A percentile compares a stretch with the other conserved stretches of the same genome.
These are phyloP conservation scores for Rhipidura dahli DNA, from an alignment of 2,113 vertebrate genomes.

Conservation along the genomic window DNA sequence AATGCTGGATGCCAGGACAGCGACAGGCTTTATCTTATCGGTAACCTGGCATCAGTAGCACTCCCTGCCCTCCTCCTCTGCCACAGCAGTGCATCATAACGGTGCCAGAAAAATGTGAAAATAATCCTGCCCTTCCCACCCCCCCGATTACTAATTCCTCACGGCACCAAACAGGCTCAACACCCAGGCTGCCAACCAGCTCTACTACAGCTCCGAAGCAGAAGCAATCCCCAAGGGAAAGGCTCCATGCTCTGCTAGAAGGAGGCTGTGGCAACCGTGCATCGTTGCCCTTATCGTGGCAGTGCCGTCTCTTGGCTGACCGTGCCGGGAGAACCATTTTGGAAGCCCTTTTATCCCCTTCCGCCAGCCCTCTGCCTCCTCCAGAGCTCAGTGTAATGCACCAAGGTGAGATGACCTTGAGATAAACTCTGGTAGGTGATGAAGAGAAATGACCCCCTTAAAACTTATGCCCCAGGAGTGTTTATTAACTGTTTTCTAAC, in stretches of 20 bases:
- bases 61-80: conserved; percentile 62
- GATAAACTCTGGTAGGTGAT: conserved; percentile 60
- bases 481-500: conserved; percentile 43
- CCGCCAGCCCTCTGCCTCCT: conserved; percentile 63
- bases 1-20: conserved; percentile 73
- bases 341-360: conserved; percentile 76
- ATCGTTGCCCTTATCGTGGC: conserved; percentile 60
- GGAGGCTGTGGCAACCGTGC: conserved; percentile 56
- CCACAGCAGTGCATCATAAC: conserved; percentile 60
- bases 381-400: conserved; percentile 51
- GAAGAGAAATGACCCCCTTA: conserved; percentile 41
- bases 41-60: conserved; percentile 72
- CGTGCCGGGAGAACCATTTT: conserved; percentile 59
- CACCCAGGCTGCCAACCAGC: conserved; percentile 20
- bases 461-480: background rate
- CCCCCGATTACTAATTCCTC: conserved; percentile 54
- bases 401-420: conserved; percentile 70
- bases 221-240: conserved; percentile 46
- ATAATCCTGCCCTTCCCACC: conserved; percentile 64
- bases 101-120: conserved; percentile 66
- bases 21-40: conserved; percentile 74
- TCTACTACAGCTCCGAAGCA: conserved; percentile 15
- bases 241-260: conserved; percentile 13
- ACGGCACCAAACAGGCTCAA: conserved; percentile 19
- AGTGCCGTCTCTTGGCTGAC: conserved; percentile 52